phyloP scores from a whole-genome alignment of 2,113 vertebrate species.

The Theristicus caerulescens region DNA sequence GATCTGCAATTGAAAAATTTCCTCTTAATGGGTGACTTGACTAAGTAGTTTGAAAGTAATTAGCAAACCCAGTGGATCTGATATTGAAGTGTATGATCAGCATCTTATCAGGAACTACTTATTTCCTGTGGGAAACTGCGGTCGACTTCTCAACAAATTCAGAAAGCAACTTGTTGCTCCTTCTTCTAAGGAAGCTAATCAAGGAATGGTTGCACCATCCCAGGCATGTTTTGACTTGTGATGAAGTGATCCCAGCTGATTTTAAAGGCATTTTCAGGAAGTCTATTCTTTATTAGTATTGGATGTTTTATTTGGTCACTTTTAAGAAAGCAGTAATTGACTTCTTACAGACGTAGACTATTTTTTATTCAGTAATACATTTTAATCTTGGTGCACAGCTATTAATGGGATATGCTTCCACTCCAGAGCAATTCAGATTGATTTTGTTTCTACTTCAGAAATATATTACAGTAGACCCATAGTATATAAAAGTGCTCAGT shows the following conservation, averaged over 20 bases:
- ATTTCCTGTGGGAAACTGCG: background rate
- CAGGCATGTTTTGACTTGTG: background rate
- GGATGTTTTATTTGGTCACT: slow-evolving; percentile 23
- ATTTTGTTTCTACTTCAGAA: slow-evolving; percentile 61
- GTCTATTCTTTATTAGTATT: background rate
- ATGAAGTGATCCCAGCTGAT: background rate
- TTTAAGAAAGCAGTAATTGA: slow-evolving; percentile 26
- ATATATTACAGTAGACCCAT: slow-evolving; percentile 29
- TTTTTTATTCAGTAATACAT: slow-evolving; percentile 45
- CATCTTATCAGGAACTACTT: background rate
- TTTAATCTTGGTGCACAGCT: slow-evolving; percentile 40
- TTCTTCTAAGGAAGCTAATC: slow-evolving; percentile 16
- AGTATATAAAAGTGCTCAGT: slow-evolving; percentile 47
- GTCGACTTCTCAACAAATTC: background rate
- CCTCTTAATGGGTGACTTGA: slow-evolving; percentile 45
- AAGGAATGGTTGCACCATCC: background rate
- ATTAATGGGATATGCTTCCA: slow-evolving; percentile 50
- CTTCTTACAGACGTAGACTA: background rate
- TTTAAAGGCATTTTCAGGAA: background rate
- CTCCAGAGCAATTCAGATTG: slow-evolving; percentile 48
- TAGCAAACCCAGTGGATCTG: slow-evolving; percentile 20
- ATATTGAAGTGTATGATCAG: background rate
- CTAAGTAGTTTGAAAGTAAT: slow-evolving; percentile 37
- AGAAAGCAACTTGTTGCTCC: background rate
- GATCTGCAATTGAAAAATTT: slow-evolving; percentile 33